Base-by-base conservation (phyloP, 2,888 invertebrate species). In the Tetheella fluctuosa region DNA sequence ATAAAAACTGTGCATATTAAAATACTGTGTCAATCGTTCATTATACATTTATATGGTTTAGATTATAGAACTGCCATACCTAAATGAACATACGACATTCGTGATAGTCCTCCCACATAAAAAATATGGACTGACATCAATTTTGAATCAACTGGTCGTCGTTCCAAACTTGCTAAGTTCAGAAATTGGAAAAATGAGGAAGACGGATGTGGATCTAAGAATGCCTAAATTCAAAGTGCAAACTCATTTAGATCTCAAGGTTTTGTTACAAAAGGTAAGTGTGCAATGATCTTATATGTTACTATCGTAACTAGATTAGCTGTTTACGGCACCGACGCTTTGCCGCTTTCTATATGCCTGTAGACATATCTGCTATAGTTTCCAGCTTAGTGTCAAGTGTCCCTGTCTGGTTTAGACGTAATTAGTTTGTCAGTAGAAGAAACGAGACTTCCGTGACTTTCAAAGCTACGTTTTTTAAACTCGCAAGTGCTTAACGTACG, bases 11-110 rank as follows among this genome's bases (percentile, higher is more conserved):
- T n/a, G n/a, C n/a, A n/a, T 25, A 25, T 39, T 2, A 39, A n/a
- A 39, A 39, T 39, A 34, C 13, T 34, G 13, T 30, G 8, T 2
- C 10, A 5, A 8, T 30, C 10, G 10, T 8, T 30, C 37, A 1
- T 15, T 37, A 23, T 25, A 25, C 34, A 52, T 54, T 25, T 60
- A 52, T 23, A 61, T 61, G 94, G 63, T n/a, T 20, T 13, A 94
- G 95, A 94, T 96, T 4, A 73, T 98, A 59, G 95, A 96, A 80
- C 74, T 98, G 69, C 96, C 96, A 0, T 98, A 97, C 76, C 83
- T 88, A 61, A 95, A 95, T 23, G 86, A 91, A 0, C 89, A 95
- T 54, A 80, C 96, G 10, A 94, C 95, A 52, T 95, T 98, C 94
- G 73, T 97, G 0, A 91, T 97, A 54, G 86, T 97, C 25, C 86